Evolutionary conservation across 64 coral and sea anemone genomes (phyloP).

Genomic region (Dendronephthya gigantea): DNA sequence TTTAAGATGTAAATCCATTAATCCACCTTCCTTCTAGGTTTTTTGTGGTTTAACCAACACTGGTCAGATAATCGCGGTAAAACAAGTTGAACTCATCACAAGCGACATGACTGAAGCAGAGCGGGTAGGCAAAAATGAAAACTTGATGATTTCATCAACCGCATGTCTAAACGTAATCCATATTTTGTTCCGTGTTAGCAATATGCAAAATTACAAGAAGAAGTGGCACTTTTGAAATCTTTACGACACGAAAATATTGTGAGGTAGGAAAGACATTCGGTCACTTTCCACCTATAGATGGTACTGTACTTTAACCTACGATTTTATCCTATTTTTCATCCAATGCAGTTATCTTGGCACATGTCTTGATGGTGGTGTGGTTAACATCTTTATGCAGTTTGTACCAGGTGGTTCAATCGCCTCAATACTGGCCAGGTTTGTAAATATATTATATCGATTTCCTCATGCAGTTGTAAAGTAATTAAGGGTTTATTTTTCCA

Average conservation of each 20-base stretch:
- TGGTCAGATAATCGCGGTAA: slow-evolving; percentile 82
- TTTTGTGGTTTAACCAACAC: slow-evolving; percentile 64
- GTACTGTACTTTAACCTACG: too few species aligned
- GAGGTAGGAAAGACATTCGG: slow-evolving; percentile 23
- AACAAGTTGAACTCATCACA: slow-evolving; percentile 74
- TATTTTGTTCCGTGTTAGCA: slow-evolving; percentile 35
- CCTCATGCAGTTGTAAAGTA: not conserved
- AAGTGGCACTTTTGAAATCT: slow-evolving; percentile 76
- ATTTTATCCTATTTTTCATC: too few species aligned
- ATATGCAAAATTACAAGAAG: slow-evolving; percentile 93
- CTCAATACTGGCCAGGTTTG: slow-evolving; percentile 51
- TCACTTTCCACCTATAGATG: not conserved
- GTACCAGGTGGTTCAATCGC: slow-evolving; percentile 92
- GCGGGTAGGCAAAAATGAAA: slow-evolving; percentile 26
- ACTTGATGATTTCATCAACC: not conserved
- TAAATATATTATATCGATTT: not conserved
- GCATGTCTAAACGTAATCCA: too few species aligned
- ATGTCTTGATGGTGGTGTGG: slow-evolving; percentile 64
- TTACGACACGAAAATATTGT: slow-evolving; percentile 83
- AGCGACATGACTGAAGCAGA: slow-evolving; percentile 62
- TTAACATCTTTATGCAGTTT: slow-evolving; percentile 96
- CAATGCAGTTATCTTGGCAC: slow-evolving; percentile 53
- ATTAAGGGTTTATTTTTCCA: not conserved
- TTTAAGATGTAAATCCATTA: too few species aligned
- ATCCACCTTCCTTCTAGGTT: slow-evolving; percentile 28